phyloP scores from a whole-genome alignment of 2,888 invertebrate genomes.

The Orgyia antiqua region DNA sequence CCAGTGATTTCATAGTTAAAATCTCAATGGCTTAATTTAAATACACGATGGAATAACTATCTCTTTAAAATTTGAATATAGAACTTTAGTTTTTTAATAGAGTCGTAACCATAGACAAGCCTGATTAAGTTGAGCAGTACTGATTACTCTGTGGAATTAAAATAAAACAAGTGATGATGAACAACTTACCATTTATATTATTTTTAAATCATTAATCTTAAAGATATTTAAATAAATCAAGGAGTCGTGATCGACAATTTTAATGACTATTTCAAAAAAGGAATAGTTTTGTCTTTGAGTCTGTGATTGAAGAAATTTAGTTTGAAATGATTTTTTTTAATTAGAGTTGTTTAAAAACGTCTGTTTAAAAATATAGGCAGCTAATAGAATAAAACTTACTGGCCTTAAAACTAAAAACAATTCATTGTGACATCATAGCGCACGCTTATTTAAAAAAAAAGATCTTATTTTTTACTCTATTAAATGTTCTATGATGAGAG shows the following conservation, averaged over 20 bases:
- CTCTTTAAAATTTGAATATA: conserved; percentile 23
- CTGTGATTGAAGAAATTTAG: too few species aligned
- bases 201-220: background rate
- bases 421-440: too few species aligned
- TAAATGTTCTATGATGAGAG: too few species aligned
- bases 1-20: conserved; percentile 28
- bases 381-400: too few species aligned
- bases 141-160: background rate
- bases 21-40: conserved; percentile 48
- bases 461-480: too few species aligned
- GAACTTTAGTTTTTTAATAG: conserved; percentile 7
- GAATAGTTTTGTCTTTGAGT: too few species aligned
- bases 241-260: background rate
- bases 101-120: too few species aligned
- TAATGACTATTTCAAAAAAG: background rate
- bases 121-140: background rate
- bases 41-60: conserved; percentile 20
- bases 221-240: background rate
- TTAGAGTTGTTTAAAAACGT: too few species aligned
- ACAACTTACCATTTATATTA: background rate
- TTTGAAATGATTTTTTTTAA: too few species aligned
- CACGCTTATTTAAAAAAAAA: too few species aligned
- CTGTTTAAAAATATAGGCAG: too few species aligned
- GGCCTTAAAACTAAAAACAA: too few species aligned
- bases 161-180: background rate